phyloP scores from a whole-genome alignment of 2,888 invertebrate genomes.

The Dyspetes luteomarginatus region DNA sequence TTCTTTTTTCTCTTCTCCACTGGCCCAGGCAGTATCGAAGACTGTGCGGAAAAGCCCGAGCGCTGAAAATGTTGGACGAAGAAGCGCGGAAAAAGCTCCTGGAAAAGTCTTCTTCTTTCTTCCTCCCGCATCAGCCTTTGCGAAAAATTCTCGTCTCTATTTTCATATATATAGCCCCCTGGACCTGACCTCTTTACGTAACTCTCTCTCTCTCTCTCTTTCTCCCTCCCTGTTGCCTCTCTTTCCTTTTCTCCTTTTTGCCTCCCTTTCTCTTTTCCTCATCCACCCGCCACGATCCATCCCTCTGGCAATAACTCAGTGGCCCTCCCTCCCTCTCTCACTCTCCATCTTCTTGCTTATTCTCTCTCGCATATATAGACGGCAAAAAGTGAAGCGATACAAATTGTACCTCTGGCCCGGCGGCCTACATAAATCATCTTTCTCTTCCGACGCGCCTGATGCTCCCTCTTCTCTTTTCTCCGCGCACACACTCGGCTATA shows the following conservation, averaged over 20 bases:
- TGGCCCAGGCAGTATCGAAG: slow-evolving; percentile 37
- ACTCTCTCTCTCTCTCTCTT: slow-evolving; percentile 5
- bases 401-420: slow-evolving; percentile 77
- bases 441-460: slow-evolving; percentile 42
- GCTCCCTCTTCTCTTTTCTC: background rate
- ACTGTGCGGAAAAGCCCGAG: slow-evolving; percentile 37
- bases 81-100: slow-evolving; percentile 37
- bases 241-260: background rate
- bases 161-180: slow-evolving; percentile 32
- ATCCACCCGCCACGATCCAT: slow-evolving; percentile 65
- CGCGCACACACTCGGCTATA: background rate
- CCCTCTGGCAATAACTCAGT: slow-evolving; percentile 77
- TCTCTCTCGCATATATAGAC: slow-evolving; percentile 40
- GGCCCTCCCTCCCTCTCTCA: slow-evolving; percentile 45
- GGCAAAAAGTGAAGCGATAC: slow-evolving; percentile 80
- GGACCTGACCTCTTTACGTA: slow-evolving; percentile 63
- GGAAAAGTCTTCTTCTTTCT: slow-evolving; percentile 1
- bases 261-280: slow-evolving; percentile 20
- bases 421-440: slow-evolving; percentile 80
- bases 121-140: slow-evolving; percentile 13
- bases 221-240: slow-evolving; percentile 21
- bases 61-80: slow-evolving; percentile 28
- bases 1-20: background rate
- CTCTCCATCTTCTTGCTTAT: background rate
- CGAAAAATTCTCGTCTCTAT: slow-evolving; percentile 45